Conservation (phyloP, 2,888 invertebrate species). For the Sarcophaga subvicina region DNA sequence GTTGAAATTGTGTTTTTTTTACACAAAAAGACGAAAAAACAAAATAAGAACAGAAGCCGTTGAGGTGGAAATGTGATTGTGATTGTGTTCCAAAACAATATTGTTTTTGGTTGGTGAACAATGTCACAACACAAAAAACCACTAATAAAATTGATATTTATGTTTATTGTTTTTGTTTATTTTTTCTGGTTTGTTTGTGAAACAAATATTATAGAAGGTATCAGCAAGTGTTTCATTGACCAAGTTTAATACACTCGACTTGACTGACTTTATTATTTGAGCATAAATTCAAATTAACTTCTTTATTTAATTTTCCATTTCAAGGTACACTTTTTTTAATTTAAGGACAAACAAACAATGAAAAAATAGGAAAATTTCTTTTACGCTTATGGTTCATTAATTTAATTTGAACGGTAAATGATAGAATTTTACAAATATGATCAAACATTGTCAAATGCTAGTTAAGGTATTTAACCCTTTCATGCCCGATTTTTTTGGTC, state of each 20-base stretch:
- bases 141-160: conserved; percentile 63
- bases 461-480: no score
- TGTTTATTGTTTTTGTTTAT: conserved; percentile 44
- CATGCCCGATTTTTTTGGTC: no score
- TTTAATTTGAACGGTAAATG: no score
- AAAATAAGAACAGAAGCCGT: conserved; percentile 37
- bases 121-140: conserved; percentile 48
- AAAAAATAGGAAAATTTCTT: neutral
- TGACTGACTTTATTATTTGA: conserved; percentile 59
- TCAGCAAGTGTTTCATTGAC: conserved; percentile 53
- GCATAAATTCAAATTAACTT: conserved; percentile 59
- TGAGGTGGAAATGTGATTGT: conserved; percentile 51
- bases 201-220: neutral
- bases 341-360: neutral
- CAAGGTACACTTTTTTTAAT: neutral
- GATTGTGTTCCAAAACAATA: conserved; percentile 48
- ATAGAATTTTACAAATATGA: no score
- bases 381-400: neutral
- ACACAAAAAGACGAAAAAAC: neutral
- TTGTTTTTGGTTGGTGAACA: conserved; percentile 55
- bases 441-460: neutral
- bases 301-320: conserved; percentile 13
- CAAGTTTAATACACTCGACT: conserved; percentile 57
- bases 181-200: conserved; percentile 9
- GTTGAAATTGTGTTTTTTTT: neutral